Conservation (phyloP, 2,797 vertebrate genomes). For the Lophotriccus pileatus region DNA sequence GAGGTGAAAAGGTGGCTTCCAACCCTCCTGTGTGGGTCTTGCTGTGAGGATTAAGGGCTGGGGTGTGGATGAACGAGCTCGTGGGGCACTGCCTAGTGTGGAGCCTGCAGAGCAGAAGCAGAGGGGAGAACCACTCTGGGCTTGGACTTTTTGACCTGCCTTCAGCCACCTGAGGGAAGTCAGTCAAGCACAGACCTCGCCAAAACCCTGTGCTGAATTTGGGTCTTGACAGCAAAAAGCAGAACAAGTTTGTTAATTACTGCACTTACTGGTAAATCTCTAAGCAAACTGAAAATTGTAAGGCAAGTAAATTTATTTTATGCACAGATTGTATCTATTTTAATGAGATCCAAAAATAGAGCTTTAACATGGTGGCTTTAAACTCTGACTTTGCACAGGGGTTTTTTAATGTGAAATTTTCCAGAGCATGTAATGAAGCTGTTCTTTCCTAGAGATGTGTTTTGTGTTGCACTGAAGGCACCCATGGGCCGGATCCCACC, state of each 20-base stretch:
- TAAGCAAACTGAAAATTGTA: neutral
- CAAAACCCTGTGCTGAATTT: neutral
- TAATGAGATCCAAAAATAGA: conserved; percentile 54
- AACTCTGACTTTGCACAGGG: neutral
- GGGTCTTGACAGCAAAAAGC: neutral
- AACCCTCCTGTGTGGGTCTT: neutral
- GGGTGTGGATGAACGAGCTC: neutral
- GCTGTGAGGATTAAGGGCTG: neutral
- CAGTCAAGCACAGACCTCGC: neutral
- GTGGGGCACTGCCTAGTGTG: neutral
- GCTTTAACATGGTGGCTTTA: neutral
- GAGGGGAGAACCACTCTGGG: accelerated
- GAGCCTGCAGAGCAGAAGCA: neutral
- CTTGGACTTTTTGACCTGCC: neutral
- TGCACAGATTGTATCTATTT: conserved; percentile 52
- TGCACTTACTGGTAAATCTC: neutral
- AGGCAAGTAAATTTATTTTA: conserved; percentile 46
- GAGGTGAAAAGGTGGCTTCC: neutral
- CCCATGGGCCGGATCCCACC: accelerated
- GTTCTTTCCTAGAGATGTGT: neutral
- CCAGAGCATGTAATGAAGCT: neutral
- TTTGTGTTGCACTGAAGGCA: neutral
- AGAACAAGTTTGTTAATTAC: conserved; percentile 28
- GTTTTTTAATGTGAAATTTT: neutral
- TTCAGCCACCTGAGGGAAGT: neutral